Conservation (phyloP, 2,888 invertebrate species). For the Scelioninae gen. 2 region DNA sequence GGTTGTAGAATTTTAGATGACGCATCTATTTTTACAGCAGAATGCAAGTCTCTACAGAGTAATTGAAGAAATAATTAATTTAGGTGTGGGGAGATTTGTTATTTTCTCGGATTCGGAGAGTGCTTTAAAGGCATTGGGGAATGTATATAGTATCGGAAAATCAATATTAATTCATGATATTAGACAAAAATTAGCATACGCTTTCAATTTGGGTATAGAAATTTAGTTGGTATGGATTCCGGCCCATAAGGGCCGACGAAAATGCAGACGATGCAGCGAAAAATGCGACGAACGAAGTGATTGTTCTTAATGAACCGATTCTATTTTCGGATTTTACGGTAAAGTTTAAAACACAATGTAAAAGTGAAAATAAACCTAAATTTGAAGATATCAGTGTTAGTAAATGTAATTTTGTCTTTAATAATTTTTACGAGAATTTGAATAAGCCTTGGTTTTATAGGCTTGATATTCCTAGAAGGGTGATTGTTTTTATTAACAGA, state of each 20-base stretch:
- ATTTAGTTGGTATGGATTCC: slow-evolving; percentile 57
- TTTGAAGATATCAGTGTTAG: neutral
- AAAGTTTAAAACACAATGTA: neutral
- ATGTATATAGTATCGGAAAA: neutral
- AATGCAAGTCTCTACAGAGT: slow-evolving; percentile 49
- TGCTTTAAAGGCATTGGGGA: slow-evolving; percentile 6
- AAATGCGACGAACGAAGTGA: neutral
- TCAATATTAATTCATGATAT: slow-evolving; percentile 7
- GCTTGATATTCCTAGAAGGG: slow-evolving; percentile 4
- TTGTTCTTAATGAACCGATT: neutral
- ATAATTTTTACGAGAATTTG: slow-evolving; percentile 2
- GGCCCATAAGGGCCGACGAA: slow-evolving; percentile 53
- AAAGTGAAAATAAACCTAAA: slow-evolving; percentile 1
- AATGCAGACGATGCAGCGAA: slow-evolving; percentile 37
- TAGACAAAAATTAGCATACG: slow-evolving; percentile 5
- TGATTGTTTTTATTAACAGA: slow-evolving; percentile 19
- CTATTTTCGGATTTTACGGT: neutral
- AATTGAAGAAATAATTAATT: slow-evolving; percentile 7
- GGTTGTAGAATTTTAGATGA: slow-evolving; percentile 7
- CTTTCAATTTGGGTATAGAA: neutral
- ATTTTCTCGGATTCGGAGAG: slow-evolving; percentile 29
- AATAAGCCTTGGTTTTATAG: slow-evolving; percentile 23
- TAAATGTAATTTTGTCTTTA: neutral
- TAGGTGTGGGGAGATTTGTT: neutral
- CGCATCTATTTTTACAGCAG: slow-evolving; percentile 51